Percentiles rank a stretch among this genome's conserved stretches.
Conservation (phyloP, 1,140 invertebrate genomes). For the Mesaphorura yosii region DNA sequence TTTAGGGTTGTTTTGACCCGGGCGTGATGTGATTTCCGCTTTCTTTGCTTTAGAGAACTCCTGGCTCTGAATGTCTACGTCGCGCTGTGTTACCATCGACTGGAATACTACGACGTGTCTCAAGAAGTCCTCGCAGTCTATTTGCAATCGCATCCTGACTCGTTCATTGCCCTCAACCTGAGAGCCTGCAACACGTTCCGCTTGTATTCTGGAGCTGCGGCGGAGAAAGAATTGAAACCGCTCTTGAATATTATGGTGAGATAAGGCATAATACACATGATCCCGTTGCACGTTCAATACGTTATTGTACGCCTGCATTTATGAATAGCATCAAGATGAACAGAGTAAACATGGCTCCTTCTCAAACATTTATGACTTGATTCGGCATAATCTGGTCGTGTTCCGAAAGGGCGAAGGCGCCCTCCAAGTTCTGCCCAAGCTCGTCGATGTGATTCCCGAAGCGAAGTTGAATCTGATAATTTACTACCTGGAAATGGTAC, state of each 20-base stretch:
- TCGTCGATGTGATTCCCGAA: constrained; percentile 93
- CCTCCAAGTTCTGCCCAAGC: constrained; percentile 71
- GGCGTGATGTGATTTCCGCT: not conserved
- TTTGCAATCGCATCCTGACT: constrained; percentile 81
- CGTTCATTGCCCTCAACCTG: constrained; percentile 86
- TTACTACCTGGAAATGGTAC: constrained; percentile 75
- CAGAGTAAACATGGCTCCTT: constrained; percentile 28
- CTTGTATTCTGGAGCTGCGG: constrained; percentile 86
- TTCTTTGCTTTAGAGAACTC: constrained; percentile 57
- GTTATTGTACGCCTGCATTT: too few relatives aligned
- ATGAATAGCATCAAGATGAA: constrained; percentile 27
- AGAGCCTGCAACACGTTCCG: constrained; percentile 83
- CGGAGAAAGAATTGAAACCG: constrained; percentile 71
- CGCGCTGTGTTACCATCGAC: constrained; percentile 93
- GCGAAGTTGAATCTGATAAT: constrained; percentile 92
- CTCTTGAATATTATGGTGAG: constrained; percentile 42
- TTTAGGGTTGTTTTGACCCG: not conserved
- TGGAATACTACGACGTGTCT: constrained; percentile 83
- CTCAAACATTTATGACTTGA: constrained; percentile 57
- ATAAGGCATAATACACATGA: not conserved
- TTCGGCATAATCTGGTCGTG: constrained; percentile 92
- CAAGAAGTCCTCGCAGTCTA: constrained; percentile 91
- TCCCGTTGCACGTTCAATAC: too few relatives aligned
- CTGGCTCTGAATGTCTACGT: constrained; percentile 94
- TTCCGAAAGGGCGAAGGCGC: constrained; percentile 91